phyloP scores from a whole-genome alignment of 1,140 invertebrate species.

The Medauroidea extradentata region DNA sequence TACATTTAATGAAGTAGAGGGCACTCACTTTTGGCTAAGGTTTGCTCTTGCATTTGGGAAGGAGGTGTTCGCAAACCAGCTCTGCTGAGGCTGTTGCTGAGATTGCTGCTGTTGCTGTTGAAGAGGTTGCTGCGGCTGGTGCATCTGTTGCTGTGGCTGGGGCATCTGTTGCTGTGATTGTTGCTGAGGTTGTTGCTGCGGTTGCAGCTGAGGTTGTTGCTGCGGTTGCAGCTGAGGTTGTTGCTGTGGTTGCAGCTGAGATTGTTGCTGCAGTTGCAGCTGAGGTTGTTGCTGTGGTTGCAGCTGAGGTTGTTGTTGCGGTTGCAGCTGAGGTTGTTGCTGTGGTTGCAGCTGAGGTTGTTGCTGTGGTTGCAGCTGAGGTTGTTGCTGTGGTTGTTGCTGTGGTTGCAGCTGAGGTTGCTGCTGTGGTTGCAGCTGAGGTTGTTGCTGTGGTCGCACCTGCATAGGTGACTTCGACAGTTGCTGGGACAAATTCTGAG shows the following conservation, averaged over 20 bases:
- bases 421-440: not conserved
- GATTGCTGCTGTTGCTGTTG: not conserved
- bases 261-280: not conserved
- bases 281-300: not conserved
- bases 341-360: not conserved
- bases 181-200: no score
- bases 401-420: not conserved
- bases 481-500: not conserved
- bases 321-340: not conserved
- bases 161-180: not conserved
- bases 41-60: no score
- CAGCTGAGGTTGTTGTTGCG: not conserved
- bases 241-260: not conserved
- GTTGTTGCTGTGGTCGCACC: not conserved
- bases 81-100: not conserved
- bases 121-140: not conserved
- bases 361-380: not conserved
- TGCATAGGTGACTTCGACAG: not conserved
- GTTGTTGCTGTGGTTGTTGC: not conserved
- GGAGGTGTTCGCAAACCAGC: no score
- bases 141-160: not conserved
- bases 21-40: no score
- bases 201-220: no score
- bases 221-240: not conserved
- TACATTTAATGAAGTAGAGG: no score